Evolutionary conservation across 2,113 vertebrate species (phyloP).

Genomic region (Channa argus): DNA sequence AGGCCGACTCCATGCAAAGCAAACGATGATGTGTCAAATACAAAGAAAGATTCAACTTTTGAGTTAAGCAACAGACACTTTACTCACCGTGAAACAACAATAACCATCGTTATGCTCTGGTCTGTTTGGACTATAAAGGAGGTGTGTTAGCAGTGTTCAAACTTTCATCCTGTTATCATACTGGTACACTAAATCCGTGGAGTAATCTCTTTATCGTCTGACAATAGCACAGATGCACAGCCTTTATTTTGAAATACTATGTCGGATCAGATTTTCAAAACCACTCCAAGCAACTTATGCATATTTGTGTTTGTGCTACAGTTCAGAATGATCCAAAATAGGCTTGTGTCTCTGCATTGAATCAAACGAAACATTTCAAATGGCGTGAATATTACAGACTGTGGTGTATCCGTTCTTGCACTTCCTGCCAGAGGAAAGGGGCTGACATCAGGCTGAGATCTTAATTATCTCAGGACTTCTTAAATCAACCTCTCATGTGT

Average conservation of each 20-base stretch:
- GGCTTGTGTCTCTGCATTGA: no score
- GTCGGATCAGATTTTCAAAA: slow-evolving; percentile 29
- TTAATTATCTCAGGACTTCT: slow-evolving; percentile 54
- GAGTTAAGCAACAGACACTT: no score
- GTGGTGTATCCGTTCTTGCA: background rate
- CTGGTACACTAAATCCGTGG: slow-evolving; percentile 3
- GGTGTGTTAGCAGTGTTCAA: no score
- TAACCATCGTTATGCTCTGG: background rate
- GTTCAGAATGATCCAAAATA: background rate
- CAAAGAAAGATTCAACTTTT: no score
- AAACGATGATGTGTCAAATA: no score
- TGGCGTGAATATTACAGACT: slow-evolving; percentile 8
- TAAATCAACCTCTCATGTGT: slow-evolving; percentile 55
- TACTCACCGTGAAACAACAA: background rate
- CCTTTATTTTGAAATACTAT: slow-evolving; percentile 16
- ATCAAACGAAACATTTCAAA: background rate
- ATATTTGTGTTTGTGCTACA: background rate
- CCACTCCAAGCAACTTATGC: background rate
- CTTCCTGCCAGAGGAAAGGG: background rate
- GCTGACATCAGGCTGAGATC: slow-evolving; percentile 31
- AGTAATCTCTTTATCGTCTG: slow-evolving; percentile 11
- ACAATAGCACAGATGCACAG: background rate
- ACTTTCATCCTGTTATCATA: background rate
- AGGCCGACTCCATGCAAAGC: no score
- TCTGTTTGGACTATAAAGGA: no score